Conservation (phyloP, 2,113 vertebrate species). For the Silurus asotus region DNA sequence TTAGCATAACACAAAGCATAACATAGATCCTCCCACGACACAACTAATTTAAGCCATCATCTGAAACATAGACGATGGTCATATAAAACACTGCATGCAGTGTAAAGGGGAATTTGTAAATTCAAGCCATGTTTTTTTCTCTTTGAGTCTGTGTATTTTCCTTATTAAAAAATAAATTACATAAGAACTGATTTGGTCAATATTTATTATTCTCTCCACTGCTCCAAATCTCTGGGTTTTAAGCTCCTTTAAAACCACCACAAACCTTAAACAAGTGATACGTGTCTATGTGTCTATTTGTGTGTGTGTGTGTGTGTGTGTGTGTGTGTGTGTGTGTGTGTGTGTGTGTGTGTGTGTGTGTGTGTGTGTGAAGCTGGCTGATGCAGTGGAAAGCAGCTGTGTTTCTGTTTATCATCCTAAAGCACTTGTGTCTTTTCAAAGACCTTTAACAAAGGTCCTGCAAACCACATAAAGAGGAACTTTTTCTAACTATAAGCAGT, state of each 20-base stretch:
- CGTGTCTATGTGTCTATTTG: not conserved
- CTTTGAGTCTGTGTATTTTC: not conserved
- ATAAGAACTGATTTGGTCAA: not conserved
- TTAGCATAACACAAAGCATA: constrained; percentile 35
- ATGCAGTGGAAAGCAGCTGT: constrained; percentile 13
- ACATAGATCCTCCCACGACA: constrained; percentile 29
- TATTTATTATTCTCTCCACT: not conserved
- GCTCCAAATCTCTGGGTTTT: not conserved
- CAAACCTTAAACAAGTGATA: constrained; percentile 3
- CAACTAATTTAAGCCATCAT: constrained; percentile 32
- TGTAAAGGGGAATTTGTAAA: not conserved
- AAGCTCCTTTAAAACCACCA: not conserved
- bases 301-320: not conserved
- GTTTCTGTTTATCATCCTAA: constrained; percentile 41
- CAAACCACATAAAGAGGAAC: not conserved
- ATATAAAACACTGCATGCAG: not conserved
- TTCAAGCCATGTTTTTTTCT: not conserved
- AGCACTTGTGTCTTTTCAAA: constrained; percentile 3
- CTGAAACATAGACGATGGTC: not conserved
- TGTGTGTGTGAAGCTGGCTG: constrained; percentile 38
- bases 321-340: not conserved
- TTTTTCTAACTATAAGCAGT: not conserved
- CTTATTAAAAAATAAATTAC: not conserved
- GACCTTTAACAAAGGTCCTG: constrained; percentile 1
- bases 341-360: not conserved